Conservation (phyloP, 2,113 vertebrate species). For the Seriola rivoliana region DNA sequence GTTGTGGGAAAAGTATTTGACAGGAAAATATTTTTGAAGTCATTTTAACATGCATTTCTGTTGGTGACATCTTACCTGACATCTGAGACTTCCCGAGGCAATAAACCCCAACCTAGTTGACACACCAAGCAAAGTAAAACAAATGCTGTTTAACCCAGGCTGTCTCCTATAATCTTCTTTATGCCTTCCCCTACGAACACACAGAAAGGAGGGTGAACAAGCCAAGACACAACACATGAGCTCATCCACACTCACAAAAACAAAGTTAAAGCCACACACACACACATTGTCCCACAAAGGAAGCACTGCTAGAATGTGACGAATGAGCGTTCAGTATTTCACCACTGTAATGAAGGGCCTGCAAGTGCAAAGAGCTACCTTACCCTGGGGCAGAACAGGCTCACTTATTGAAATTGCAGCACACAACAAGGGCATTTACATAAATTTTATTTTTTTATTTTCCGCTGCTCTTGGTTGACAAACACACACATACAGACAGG, state of each 20-base stretch:
- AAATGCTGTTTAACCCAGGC: conserved; percentile 40
- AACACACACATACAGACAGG: background rate
- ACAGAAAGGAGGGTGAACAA: conserved; percentile 14
- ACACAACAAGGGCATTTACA: conserved; percentile 40
- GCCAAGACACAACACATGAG: background rate
- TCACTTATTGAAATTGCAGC: conserved; percentile 39
- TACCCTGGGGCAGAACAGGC: conserved; percentile 45
- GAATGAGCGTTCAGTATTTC: conserved; percentile 59
- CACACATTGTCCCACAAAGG: conserved; percentile 20
- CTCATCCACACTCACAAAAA: conserved; percentile 5
- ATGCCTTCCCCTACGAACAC: conserved; percentile 31
- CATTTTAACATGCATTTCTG: conserved; percentile 13
- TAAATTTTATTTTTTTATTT: background rate
- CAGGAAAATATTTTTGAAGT: background rate
- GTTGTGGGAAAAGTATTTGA: background rate
- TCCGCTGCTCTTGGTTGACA: conserved; percentile 34
- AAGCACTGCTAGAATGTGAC: conserved; percentile 24
- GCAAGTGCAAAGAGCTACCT: conserved; percentile 47
- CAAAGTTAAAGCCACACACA: conserved; percentile 1
- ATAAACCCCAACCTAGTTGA: conserved; percentile 22
- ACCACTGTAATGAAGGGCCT: conserved; percentile 64
- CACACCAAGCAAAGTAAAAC: conserved; percentile 26
- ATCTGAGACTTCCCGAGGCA: conserved; percentile 34
- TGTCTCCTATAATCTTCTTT: conserved; percentile 17
- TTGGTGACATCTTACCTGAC: conserved; percentile 41